Conservation (phyloP, 2,797 vertebrate species). For the Leuciscus waleckii region DNA sequence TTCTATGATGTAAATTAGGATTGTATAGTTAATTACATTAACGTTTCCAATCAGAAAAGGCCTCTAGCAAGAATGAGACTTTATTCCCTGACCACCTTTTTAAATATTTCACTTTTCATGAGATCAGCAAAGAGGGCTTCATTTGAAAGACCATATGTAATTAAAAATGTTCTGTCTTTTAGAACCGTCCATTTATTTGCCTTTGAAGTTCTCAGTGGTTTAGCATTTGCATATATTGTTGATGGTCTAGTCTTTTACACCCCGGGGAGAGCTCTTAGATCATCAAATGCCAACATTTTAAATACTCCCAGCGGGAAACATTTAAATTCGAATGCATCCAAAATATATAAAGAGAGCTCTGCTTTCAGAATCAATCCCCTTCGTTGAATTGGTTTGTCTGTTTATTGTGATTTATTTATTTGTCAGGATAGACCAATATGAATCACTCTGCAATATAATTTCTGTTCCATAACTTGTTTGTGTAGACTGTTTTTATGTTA, state of each 20-base stretch:
- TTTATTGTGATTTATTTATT: slow-evolving; percentile 26
- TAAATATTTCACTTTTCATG: neutral
- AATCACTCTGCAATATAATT: neutral
- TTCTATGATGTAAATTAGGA: slow-evolving; percentile 20
- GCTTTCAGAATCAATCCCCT: neutral
- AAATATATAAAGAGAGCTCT: slow-evolving; percentile 8
- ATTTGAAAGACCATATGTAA: slow-evolving; percentile 17
- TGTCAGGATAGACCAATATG: neutral
- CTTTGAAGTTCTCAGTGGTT: slow-evolving; percentile 43
- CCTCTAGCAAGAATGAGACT: slow-evolving; percentile 12
- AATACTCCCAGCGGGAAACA: slow-evolving; percentile 34
- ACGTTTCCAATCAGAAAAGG: slow-evolving; percentile 30
- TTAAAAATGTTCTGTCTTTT: slow-evolving; percentile 32
- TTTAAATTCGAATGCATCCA: neutral
- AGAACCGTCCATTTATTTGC: slow-evolving; percentile 30
- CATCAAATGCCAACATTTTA: slow-evolving; percentile 47
- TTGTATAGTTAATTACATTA: slow-evolving; percentile 21
- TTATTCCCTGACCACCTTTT: slow-evolving; percentile 34
- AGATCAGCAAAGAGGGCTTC: slow-evolving; percentile 23
- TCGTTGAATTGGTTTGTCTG: neutral
- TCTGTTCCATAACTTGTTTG: neutral
- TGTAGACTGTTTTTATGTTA: neutral
- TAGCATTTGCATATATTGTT: slow-evolving; percentile 34
- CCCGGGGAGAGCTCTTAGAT: slow-evolving; percentile 40
- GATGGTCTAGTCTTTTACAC: slow-evolving; percentile 40